Evolutionary conservation across 30 jellyfish, hydroid and myxozoan species (phyloP), one percentile per base, ranked within the genome.

Genomic region (Aurelia aurita): DNA sequence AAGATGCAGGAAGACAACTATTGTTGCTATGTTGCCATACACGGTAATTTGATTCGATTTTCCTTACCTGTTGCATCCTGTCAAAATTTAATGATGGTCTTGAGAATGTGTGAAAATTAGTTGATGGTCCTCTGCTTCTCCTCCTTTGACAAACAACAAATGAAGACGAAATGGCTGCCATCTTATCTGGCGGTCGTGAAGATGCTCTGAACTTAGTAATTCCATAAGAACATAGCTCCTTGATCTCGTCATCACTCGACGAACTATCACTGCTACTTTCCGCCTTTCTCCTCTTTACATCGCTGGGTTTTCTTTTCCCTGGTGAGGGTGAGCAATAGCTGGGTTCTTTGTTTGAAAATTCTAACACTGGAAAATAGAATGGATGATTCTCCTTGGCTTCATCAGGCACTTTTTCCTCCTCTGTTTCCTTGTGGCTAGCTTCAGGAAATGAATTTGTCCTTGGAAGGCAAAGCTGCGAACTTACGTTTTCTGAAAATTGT

Each of bases 21-120:
- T 34, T 0, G 46, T 34, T 34, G 46, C 7, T 10, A 34, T 34
- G n/a, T 2, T 3, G 46, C 46, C 46, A 34, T n/a, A n/a, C n/a
- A n/a, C n/a, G n/a, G n/a, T n/a, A n/a, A 34, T 34, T 34, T 3
- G 0, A 34, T 34, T 34, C 46, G 46, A 34, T 34, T 34, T 34
- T 34, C 46, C 46, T 34, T 39, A 68, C 91, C 91, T 81, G 91
- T 31, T 81, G 91, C 91, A 81, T 81, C 71, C 76, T 81, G 22
- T 81, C 91, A 53, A 81, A 81, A 34, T 81, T 81, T 11, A 81
- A 47, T 29, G 91, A 81, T 22, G 91, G 91, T 55, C 91, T 67
- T 63, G 58, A 80, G 31, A 53, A 28, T 0, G 85, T 23, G 58
- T 81, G 91, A 39, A 81, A 53, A n/a, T 79, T 81, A 29, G 91